Percentiles rank a stretch among this genome's conserved stretches.
Evolutionary conservation across 1,140 invertebrate species (phyloP).

Genomic region (Penaeus indicus): DNA sequence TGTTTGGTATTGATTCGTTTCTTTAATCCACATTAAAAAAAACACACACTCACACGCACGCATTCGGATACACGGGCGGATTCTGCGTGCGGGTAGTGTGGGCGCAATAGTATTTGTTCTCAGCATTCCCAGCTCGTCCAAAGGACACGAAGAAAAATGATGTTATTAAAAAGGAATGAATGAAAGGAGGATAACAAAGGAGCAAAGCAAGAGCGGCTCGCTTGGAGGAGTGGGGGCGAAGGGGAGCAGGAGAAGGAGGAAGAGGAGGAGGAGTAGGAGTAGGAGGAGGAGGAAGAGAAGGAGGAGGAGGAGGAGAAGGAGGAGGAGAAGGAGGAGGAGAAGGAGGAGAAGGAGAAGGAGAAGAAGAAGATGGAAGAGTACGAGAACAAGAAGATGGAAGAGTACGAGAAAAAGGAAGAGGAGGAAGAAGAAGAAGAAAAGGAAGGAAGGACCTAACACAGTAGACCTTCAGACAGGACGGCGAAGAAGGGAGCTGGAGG

Average conservation of each 20-base stretch:
- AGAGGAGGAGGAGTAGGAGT: not conserved
- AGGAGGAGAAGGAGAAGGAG: not conserved
- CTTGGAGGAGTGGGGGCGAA: not conserved
- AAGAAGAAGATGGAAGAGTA: too few species aligned
- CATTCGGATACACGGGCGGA: too few species aligned
- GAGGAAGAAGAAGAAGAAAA: slow-evolving; percentile 9
- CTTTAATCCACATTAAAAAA: too few species aligned
- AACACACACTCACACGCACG: too few species aligned
- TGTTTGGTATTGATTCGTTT: too few species aligned
- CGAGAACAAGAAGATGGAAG: not conserved
- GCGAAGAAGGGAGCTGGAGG: not conserved
- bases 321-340: too few species aligned
- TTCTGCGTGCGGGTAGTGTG: too few species aligned
- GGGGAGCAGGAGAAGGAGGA: not conserved
- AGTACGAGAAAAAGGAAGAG: not conserved
- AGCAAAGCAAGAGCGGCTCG: not conserved
- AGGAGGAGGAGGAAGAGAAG: not conserved
- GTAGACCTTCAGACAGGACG: too few species aligned
- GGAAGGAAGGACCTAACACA: not conserved
- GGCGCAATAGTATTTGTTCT: too few species aligned
- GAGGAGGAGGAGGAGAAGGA: too few species aligned
- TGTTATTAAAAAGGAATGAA: not conserved
- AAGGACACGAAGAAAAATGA: too few species aligned
- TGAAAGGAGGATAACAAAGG: not conserved
- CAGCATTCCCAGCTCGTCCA: too few species aligned